phyloP scores from a whole-genome alignment of 2,113 vertebrate species.

The Rattus norvegicus region GRCr8 NC_086020.1:16664501-16665000 shows the following conservation, averaged over 20 bases:
- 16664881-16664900: background rate
- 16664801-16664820: background rate
- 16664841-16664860: background rate
- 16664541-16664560: background rate
- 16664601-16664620: background rate
- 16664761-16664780: no score
- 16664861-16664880: background rate
- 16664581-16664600: background rate
- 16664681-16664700: background rate
- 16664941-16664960: background rate
- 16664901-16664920: background rate
- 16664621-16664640: background rate
- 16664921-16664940: constrained; percentile 1
- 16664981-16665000: constrained; percentile 38
- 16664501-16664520: background rate
- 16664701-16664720: no score
- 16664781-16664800: background rate
- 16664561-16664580: background rate
- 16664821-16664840: background rate
- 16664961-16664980: constrained; percentile 57
- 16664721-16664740: background rate
- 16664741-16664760: no score
- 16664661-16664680: background rate
- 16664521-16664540: background rate
- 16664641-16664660: background rate